A percentile compares a stretch with the other conserved stretches of the same genome.
Conservation (phyloP, 2,113 vertebrate genomes). For the Odocoileus virginianus region DNA sequence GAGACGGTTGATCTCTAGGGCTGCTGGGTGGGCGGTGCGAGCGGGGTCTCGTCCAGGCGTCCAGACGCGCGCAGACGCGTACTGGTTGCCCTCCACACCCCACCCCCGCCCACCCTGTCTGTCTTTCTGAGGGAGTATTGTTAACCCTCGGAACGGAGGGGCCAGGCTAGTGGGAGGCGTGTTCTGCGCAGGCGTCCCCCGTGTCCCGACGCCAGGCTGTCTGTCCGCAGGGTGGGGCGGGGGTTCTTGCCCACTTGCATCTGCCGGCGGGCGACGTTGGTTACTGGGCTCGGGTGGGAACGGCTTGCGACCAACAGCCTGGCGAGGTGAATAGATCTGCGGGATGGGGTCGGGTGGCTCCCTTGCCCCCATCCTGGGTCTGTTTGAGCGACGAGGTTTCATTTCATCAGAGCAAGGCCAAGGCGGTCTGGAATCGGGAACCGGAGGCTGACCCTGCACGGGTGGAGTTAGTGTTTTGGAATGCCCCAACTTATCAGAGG, state of each 20-base stretch:
- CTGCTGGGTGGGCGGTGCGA: background rate
- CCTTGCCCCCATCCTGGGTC: background rate
- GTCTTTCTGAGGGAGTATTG: conserved; percentile 50
- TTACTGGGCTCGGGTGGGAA: background rate
- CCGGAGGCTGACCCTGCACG: background rate
- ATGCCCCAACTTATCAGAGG: background rate
- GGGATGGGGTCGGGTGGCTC: background rate
- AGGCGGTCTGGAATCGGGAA: background rate
- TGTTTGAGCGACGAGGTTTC: background rate
- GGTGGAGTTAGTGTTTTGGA: conserved; percentile 31
- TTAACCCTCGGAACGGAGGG: conserved; percentile 35
- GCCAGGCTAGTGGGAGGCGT: background rate
- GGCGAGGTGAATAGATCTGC: background rate
- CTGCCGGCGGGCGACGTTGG: background rate
- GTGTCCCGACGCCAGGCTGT: conserved; percentile 66
- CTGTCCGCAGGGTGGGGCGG: conserved; percentile 37
- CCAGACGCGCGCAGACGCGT: background rate
- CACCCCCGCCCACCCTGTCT: background rate
- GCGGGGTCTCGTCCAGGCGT: background rate
- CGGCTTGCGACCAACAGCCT: background rate
- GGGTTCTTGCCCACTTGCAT: background rate
- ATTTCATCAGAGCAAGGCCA: conserved; percentile 13
- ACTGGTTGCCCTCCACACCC: background rate
- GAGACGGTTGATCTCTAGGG: background rate
- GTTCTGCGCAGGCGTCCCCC: conserved; percentile 52